Conservation (phyloP, 1,140 invertebrate genomes). For the Euwallacea similis region DNA sequence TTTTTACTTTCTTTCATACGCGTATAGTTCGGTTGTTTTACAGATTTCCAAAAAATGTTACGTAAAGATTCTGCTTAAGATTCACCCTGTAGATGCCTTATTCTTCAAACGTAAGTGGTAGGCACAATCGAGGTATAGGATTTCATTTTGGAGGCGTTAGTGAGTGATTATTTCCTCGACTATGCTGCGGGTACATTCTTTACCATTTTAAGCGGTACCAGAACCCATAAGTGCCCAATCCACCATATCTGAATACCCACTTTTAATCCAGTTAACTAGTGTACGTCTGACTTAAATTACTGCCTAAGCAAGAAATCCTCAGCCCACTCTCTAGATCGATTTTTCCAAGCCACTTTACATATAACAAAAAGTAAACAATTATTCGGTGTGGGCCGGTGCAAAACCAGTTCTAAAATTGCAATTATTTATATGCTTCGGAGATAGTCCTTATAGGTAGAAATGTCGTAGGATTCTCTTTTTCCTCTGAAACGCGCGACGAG, state of each 20-base stretch:
- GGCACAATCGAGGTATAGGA: too few species aligned
- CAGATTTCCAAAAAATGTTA: too few species aligned
- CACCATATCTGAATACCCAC: constrained; percentile 17
- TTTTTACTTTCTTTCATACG: too few species aligned
- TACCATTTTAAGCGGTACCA: neutral
- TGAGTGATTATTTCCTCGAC: neutral
- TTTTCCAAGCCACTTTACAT: constrained; percentile 36
- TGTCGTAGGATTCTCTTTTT: constrained; percentile 40
- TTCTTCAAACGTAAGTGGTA: too few species aligned
- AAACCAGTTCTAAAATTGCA: constrained; percentile 41
- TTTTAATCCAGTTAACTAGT: constrained; percentile 25
- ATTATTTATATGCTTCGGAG: constrained; percentile 38
- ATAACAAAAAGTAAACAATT: constrained; percentile 39
- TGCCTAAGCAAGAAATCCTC: constrained; percentile 28
- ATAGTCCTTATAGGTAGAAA: constrained; percentile 39
- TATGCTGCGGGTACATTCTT: neutral
- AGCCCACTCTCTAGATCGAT: constrained; percentile 27
- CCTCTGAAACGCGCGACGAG: constrained; percentile 21
- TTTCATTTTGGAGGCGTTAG: neutral
- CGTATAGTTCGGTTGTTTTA: too few species aligned
- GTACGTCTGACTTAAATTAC: constrained; percentile 27
- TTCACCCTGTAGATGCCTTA: too few species aligned
- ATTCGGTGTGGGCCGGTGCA: constrained; percentile 37
- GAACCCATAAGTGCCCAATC: neutral
- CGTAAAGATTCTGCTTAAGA: too few species aligned